phyloP scores from a whole-genome alignment of 2,888 invertebrate genomes.

The Atethmia centrago region DNA sequence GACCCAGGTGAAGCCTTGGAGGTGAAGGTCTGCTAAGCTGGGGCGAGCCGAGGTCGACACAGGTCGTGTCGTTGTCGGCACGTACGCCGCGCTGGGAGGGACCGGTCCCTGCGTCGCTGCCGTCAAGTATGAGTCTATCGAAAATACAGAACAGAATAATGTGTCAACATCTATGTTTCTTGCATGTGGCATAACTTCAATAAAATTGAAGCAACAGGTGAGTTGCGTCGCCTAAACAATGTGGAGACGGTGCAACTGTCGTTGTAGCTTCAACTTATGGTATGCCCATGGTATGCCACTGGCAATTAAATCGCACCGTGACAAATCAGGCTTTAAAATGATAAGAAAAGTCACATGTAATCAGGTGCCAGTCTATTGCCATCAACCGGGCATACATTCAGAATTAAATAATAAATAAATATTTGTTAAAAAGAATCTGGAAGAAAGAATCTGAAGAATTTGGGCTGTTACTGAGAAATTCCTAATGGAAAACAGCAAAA shows the following conservation, averaged over 20 bases:
- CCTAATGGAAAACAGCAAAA: no score
- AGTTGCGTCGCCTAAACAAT: neutral
- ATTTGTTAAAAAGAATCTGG: no score
- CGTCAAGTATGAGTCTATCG: conserved; percentile 10
- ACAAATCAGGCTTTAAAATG: no score
- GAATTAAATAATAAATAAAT: no score
- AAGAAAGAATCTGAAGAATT: no score
- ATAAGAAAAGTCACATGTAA: no score
- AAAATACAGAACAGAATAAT: conserved; percentile 2
- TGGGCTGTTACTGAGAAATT: no score
- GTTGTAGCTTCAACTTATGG: neutral
- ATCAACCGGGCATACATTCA: no score
- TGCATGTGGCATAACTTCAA: no score
- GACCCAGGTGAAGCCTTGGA: conserved; percentile 78
- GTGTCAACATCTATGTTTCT: neutral
- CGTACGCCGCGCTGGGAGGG: fast-evolving
- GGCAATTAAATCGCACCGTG: no score
- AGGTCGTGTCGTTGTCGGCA: fast-evolving
- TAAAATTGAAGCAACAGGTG: neutral
- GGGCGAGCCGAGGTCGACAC: conserved; percentile 11
- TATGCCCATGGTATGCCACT: neutral
- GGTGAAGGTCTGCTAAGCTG: conserved; percentile 67
- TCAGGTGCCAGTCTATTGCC: no score
- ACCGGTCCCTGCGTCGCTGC: no score
- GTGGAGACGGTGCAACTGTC: neutral